A percentile compares a stretch with the other conserved stretches of the same genome.
Evolutionary conservation across 2,888 invertebrate genomes (phyloP).

Genomic region (Latrodectus elegans): DNA sequence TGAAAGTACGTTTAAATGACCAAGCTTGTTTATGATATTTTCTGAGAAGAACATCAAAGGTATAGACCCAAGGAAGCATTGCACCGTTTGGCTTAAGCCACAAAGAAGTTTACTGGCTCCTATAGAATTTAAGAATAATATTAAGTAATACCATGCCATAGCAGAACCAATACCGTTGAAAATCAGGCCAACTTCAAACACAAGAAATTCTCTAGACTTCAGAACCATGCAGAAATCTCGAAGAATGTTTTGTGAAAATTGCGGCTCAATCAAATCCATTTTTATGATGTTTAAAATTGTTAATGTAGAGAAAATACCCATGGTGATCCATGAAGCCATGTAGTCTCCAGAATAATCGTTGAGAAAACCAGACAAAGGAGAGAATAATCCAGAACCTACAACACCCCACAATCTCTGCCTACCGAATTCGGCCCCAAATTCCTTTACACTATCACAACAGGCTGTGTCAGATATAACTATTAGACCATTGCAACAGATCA

Average conservation of each 20-base stretch:
- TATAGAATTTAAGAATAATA: slow-evolving; percentile 46
- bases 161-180: slow-evolving; percentile 51
- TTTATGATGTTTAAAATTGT: slow-evolving; percentile 27
- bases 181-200: slow-evolving; percentile 22
- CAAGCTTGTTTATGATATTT: slow-evolving; percentile 43
- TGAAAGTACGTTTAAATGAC: slow-evolving; percentile 72
- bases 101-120: slow-evolving; percentile 50
- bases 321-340: background rate
- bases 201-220: slow-evolving; percentile 18
- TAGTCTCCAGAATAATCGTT: slow-evolving; percentile 44
- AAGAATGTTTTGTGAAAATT: slow-evolving; percentile 16
- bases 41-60: slow-evolving; percentile 88
- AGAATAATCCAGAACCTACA: slow-evolving; percentile 68
- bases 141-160: slow-evolving; percentile 48
- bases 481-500: slow-evolving; percentile 45
- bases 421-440: slow-evolving; percentile 58
- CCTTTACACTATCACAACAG: slow-evolving; percentile 61
- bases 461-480: slow-evolving; percentile 70
- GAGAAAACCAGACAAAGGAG: slow-evolving; percentile 25
- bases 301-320: slow-evolving; percentile 8
- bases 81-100: slow-evolving; percentile 76
- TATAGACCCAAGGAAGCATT: slow-evolving; percentile 88
- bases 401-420: slow-evolving; percentile 70
- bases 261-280: slow-evolving; percentile 38
- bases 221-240: slow-evolving; percentile 30